phyloP scores from a whole-genome alignment of 2,113 vertebrate genomes.

The Castor canadensis region DNA sequence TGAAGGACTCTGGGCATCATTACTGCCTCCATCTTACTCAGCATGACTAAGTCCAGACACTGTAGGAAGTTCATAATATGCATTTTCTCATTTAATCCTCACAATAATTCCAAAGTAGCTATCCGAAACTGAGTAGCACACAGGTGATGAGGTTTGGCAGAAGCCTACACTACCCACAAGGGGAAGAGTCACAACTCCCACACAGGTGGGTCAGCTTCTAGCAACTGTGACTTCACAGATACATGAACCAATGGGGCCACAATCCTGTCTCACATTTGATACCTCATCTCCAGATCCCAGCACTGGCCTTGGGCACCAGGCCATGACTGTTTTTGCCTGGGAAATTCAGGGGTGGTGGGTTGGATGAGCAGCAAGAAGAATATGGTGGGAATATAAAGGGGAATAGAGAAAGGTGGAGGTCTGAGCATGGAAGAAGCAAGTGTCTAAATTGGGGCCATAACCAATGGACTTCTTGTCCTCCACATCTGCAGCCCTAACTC shows the following conservation, averaged over 20 bases:
- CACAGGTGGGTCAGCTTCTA: not conserved
- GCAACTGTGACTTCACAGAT: not conserved
- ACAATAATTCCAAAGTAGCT: not conserved
- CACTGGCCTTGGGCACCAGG: not conserved
- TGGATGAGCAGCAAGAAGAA: not conserved
- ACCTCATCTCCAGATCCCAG: not conserved
- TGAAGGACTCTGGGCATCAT: not conserved
- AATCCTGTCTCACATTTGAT: not conserved
- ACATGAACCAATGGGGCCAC: not conserved
- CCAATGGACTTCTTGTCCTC: not conserved
- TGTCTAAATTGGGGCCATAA: not conserved
- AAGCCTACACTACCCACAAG: not conserved
- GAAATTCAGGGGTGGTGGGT: not conserved
- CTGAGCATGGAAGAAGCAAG: not conserved
- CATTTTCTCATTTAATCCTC: too few species aligned
- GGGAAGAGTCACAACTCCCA: not conserved
- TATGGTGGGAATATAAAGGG: too few species aligned
- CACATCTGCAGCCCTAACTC: not conserved
- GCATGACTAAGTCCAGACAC: not conserved
- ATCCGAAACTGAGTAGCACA: not conserved
- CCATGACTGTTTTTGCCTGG: not conserved
- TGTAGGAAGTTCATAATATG: not conserved
- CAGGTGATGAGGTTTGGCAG: not conserved
- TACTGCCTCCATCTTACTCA: not conserved
- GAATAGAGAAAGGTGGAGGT: not conserved